phyloP scores from a whole-genome alignment of 1,140 invertebrate species.

The Drosophila sucinea region DNA sequence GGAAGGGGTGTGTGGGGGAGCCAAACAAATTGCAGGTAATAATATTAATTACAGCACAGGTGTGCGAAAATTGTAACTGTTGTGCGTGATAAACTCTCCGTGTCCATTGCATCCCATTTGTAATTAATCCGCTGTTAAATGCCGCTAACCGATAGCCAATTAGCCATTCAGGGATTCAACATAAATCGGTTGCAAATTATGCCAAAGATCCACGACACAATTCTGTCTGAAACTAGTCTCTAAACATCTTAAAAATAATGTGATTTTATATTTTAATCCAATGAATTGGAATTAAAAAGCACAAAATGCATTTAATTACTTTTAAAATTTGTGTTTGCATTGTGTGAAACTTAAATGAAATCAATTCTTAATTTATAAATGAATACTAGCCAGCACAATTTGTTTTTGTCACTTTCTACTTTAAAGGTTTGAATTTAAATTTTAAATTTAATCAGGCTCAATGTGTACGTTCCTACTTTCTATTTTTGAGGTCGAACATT shows the following conservation, averaged over 20 bases:
- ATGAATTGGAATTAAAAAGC: too few species aligned
- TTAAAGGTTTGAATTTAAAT: background rate
- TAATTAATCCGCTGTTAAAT: constrained; percentile 45
- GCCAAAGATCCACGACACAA: background rate
- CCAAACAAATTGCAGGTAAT: constrained; percentile 57
- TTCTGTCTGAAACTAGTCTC: too few species aligned
- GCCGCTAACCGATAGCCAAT: constrained; percentile 29
- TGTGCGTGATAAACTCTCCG: constrained; percentile 42
- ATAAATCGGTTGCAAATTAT: background rate
- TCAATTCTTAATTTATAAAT: too few species aligned
- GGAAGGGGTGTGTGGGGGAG: background rate
- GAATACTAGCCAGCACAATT: too few species aligned
- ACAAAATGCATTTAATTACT: too few species aligned
- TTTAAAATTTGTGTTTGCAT: too few species aligned
- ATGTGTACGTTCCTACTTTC: too few species aligned
- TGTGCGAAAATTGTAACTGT: constrained; percentile 22
- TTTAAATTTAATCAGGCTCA: background rate
- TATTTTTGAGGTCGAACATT: too few species aligned
- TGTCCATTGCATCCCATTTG: background rate
- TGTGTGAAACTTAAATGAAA: too few species aligned
- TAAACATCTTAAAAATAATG: too few species aligned
- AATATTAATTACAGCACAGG: constrained; percentile 47
- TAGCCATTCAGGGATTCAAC: constrained; percentile 20
- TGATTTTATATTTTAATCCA: too few species aligned
- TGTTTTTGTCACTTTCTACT: too few species aligned